Evolutionary conservation across 2,797 vertebrate genomes (phyloP).

Genomic region (Pseudochirops corinnae): DNA sequence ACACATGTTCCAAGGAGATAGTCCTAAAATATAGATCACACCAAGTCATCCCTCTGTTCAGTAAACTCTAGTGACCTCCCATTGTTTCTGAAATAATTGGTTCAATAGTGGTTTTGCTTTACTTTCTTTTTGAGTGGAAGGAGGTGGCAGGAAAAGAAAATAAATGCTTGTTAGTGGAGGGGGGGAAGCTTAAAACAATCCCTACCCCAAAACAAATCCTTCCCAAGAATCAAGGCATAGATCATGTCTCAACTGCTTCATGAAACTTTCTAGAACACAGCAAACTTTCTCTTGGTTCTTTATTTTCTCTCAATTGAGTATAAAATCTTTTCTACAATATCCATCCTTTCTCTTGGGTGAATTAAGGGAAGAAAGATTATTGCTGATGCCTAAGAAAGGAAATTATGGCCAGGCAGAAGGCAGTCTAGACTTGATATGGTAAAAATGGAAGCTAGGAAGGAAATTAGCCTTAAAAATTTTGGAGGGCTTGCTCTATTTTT

Average conservation of each 20-base stretch:
- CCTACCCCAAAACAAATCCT: not conserved
- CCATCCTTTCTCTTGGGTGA: not conserved
- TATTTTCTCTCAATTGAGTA: not conserved
- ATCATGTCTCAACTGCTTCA: not conserved
- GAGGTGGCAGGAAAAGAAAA: not conserved
- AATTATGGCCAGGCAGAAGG: not conserved
- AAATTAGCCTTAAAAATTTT: not conserved
- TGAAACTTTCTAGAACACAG: not conserved
- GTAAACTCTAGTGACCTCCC: not conserved
- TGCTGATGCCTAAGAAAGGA: not conserved
- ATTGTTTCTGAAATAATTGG: not conserved
- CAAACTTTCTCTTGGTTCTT: not conserved
- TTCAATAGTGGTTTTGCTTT: not conserved
- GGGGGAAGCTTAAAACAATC: not conserved
- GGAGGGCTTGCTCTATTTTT: not conserved
- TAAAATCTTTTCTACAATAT: not conserved
- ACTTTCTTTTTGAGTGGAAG: not conserved
- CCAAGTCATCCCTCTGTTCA: not conserved
- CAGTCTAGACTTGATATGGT: not conserved
- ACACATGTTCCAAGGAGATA: not conserved
- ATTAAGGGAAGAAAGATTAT: not conserved
- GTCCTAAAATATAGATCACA: not conserved
- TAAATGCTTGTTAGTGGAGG: not conserved
- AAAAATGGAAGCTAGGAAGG: not conserved
- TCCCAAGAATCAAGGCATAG: not conserved